Conservation (phyloP, 2,888 invertebrate species). For the Conomelus anceps region DNA sequence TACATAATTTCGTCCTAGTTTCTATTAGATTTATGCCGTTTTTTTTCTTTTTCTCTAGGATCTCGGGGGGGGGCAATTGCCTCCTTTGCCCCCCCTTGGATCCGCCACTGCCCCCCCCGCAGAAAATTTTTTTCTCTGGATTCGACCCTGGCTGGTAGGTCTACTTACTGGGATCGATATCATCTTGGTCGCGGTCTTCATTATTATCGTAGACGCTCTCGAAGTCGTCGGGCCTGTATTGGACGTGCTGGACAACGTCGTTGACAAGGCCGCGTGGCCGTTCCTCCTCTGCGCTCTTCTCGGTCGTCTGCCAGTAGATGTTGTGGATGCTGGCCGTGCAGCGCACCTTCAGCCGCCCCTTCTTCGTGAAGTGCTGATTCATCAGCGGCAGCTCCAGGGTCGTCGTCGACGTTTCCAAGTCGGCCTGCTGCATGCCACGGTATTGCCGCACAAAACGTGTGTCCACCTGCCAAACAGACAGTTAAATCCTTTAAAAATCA, state of each 20-base stretch:
- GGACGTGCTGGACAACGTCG: neutral
- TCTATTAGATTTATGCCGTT: no score
- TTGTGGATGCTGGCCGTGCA: slow-evolving; percentile 59
- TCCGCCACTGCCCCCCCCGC: no score
- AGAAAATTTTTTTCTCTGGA: no score
- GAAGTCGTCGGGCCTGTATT: neutral
- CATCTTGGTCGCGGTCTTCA: neutral
- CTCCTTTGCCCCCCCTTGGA: no score
- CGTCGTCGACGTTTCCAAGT: slow-evolving; percentile 17
- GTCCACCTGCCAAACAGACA: slow-evolving; percentile 13
- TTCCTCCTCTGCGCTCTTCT: slow-evolving; percentile 57
- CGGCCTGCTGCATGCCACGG: slow-evolving; percentile 3
- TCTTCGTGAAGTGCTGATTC: slow-evolving; percentile 16
- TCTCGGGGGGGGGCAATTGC: no score
- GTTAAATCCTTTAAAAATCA: neutral
- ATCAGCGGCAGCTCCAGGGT: slow-evolving; percentile 16
- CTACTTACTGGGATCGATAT: slow-evolving; percentile 1
- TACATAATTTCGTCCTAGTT: no score
- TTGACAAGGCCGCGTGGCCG: slow-evolving; percentile 3
- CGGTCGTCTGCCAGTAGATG: slow-evolving; percentile 59
- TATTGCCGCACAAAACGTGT: slow-evolving; percentile 10
- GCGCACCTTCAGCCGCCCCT: slow-evolving; percentile 38
- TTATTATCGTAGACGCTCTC: neutral
- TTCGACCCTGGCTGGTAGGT: neutral
- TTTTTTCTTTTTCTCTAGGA: no score